Base-by-base conservation (phyloP, 2,113 vertebrate genomes). In the Sander vitreus region DNA sequence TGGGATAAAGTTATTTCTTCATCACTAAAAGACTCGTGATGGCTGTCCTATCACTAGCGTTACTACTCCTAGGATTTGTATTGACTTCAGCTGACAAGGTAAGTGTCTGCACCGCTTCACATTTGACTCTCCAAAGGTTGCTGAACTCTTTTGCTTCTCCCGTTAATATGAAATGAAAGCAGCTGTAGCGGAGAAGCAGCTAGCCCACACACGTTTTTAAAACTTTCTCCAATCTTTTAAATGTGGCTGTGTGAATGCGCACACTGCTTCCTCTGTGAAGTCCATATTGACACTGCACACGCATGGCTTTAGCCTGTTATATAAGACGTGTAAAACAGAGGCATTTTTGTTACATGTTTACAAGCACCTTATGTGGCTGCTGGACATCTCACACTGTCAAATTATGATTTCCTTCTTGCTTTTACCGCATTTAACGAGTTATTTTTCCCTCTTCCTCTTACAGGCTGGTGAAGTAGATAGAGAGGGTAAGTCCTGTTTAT, bases 81-180 rank as follows among this genome's bases (percentile, higher is more conserved):
- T 92, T 95, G 95, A 96, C 96, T 92, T 95, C 96, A 90, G 96
- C 96, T 83, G 91, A 85, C 83, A 95, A 96, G 95, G 98, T 98
- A 97, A 97, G 95, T 91, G 75, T 72, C 57, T 36, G 36, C 11
- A 14, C 64, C 55, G 33, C 54, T 54, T 55, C 63, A 54, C 19
- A 65, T 12, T 10, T 30, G 21, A 65, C 25, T 66, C n/a, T 3
- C 21, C 54, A 23, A 55, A 3, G 4, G 9, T 55, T 55, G 54
- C 58, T 30, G 3, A 36, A 33, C 9, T 60, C 7, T 18, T 18
- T 60, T 14, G 6, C 27, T 19, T 19, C 25, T 23, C 1, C 2
- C 50, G 43, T 58, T 45, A 15, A 15, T 23, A 5, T 55, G 5
- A 53, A 48, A 23, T 16, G 15, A 50, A 39, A 11, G 39, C 39